Evolutionary conservation across 2,797 vertebrate species (phyloP).

Genomic region (Chelmon rostratus): DNA sequence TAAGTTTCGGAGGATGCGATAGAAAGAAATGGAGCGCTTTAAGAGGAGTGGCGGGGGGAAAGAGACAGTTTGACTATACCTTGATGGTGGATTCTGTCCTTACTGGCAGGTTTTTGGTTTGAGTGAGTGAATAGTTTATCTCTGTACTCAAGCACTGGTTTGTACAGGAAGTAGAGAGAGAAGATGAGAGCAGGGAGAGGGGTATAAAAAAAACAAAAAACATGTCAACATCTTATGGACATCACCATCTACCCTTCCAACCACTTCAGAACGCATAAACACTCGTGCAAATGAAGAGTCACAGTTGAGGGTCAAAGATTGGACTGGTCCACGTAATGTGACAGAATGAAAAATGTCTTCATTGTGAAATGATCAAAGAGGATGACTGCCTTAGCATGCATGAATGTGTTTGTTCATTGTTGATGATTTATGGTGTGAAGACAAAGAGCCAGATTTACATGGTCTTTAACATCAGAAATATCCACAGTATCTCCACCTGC

Average conservation of each 20-base stretch:
- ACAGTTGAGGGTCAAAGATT: conserved; percentile 26
- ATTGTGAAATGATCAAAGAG: conserved; percentile 35
- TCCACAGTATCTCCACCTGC: too few relatives aligned
- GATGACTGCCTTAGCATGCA: conserved; percentile 62
- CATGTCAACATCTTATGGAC: conserved; percentile 70
- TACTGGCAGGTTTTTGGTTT: conserved; percentile 92
- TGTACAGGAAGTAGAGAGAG: conserved; percentile 55
- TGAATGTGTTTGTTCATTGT: conserved; percentile 34
- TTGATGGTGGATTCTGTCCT: conserved; percentile 92
- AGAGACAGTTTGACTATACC: conserved; percentile 88
- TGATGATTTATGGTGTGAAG: conserved; percentile 43
- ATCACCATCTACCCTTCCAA: conserved; percentile 28
- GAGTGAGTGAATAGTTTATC: conserved; percentile 97
- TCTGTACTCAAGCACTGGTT: conserved; percentile 97
- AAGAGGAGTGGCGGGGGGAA: conserved; percentile 24
- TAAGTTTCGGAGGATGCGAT: conserved; percentile 38
- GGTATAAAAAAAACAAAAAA: conserved; percentile 72
- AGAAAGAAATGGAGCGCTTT: conserved; percentile 34
- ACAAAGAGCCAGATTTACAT: conserved; percentile 12
- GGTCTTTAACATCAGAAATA: too few relatives aligned
- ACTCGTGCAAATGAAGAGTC: conserved; percentile 52
- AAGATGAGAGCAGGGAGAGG: conserved; percentile 56
- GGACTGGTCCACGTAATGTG: neutral
- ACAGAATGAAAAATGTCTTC: conserved; percentile 22
- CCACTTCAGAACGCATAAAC: conserved; percentile 39